Conservation (phyloP, 2,113 vertebrate genomes). For the Prochilodus magdalenae region DNA sequence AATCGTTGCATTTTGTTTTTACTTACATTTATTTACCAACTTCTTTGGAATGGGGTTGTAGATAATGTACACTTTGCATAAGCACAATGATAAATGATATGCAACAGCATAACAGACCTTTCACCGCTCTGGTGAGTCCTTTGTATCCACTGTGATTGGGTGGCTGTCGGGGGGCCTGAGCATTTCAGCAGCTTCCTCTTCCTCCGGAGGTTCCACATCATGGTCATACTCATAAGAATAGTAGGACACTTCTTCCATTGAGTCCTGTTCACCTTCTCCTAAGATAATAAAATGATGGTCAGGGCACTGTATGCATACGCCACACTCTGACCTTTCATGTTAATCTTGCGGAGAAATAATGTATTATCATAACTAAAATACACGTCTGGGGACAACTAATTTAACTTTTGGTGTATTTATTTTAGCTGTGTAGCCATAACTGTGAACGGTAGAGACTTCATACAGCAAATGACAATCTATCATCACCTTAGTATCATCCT, state of each 20-base stretch:
- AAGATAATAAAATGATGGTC: slow-evolving; percentile 14
- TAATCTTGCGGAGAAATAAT: too few relatives aligned
- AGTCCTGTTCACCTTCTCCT: slow-evolving; percentile 80
- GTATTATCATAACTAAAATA: too few relatives aligned
- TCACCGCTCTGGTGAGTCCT: slow-evolving; percentile 77
- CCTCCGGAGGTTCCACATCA: slow-evolving; percentile 74
- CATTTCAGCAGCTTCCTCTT: slow-evolving; percentile 53
- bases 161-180: slow-evolving; percentile 57
- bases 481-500: too few relatives aligned
- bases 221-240: slow-evolving; percentile 89
- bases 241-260: slow-evolving; percentile 83
- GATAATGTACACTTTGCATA: background rate
- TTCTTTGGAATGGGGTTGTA: too few relatives aligned
- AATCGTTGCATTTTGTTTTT: too few relatives aligned
- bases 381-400: too few relatives aligned
- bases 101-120: background rate
- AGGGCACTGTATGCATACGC: background rate
- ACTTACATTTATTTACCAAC: too few relatives aligned
- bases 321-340: too few relatives aligned
- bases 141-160: slow-evolving; percentile 68
- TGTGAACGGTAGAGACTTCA: too few relatives aligned
- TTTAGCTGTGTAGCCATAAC: too few relatives aligned
- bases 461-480: too few relatives aligned
- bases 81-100: background rate
- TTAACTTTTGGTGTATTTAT: too few relatives aligned